Base-by-base conservation (phyloP, 2,797 vertebrate species). In the Hybognathus amarus region DNA sequence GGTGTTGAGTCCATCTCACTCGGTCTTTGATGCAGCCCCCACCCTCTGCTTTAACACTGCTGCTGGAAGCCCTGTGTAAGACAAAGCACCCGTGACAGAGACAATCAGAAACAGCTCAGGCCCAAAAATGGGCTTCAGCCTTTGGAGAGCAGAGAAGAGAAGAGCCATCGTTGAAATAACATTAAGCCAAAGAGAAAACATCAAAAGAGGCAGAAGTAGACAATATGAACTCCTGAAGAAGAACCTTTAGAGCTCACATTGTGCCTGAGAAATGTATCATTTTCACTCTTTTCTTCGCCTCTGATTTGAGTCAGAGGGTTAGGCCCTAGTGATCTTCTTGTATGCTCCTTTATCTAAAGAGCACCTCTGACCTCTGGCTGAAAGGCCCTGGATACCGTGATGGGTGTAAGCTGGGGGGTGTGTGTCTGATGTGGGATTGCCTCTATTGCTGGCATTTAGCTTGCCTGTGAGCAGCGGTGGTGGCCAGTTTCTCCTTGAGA, bases 21-120 rank as follows among this genome's bases (percentile, higher is more conserved):
- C 91, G 90, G 93, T 96, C 98, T 99, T 99, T 99, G 98, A 99
- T 97, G 97, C 95, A 89, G 94, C 93, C 94, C 94, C 96, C 91
- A 90, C 90, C 88, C 81, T 90, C 56, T 63, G 54, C 63, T 61
- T 85, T 85, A 86, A 85, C 96, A 95, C 93, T 96, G 96, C 96
- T 97, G 97, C 96, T 96, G 95, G 94, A 90, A 96, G 92, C 96
- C 92, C 95, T 94, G 96, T 96, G 96, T 98, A 97, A 97, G 95
- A 99, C 97, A 98, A 98, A 98, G 97, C 97, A 96, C 97, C 97
- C 94, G 94, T 98, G 97, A 99, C 97, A 97, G 96, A 95, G 95
- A 98, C 97, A 96, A 98, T 97, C 94, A 96, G 95, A 96, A 96
- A 96, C 96, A 96, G 94, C 95, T 97, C 96, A 96, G 93, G 95